Percentiles rank a stretch among this genome's conserved stretches.
Evolutionary conservation across 1,140 invertebrate genomes (phyloP).

Genomic region (Coelopa frigida): DNA sequence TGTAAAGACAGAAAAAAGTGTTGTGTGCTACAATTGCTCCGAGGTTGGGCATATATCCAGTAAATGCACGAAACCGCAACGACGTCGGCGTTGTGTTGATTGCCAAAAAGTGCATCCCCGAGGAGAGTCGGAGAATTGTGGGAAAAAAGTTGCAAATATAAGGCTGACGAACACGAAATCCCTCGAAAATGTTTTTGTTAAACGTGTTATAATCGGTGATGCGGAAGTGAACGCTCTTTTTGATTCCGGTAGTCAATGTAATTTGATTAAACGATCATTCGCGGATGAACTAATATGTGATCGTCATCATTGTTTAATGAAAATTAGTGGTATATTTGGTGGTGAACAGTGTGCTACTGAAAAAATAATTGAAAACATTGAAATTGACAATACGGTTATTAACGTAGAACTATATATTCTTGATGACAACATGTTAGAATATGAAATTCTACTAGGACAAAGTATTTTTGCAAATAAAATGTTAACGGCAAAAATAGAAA

Average conservation of each 20-base stretch:
- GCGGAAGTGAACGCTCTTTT: not conserved
- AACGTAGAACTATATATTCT: too few relatives aligned
- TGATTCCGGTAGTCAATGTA: slow-evolving; percentile 8
- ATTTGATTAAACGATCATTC: not conserved
- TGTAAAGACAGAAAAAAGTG: not conserved
- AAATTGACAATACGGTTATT: too few relatives aligned
- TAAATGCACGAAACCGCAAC: slow-evolving; percentile 7
- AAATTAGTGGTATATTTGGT: not conserved
- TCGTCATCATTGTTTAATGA: not conserved
- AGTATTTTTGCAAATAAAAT: not conserved
- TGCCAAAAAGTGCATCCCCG: slow-evolving; percentile 7
- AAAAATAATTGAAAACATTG: not conserved
- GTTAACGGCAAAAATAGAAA: not conserved
- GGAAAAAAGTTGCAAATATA: slow-evolving; percentile 1
- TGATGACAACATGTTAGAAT: not conserved
- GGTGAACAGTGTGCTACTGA: not conserved
- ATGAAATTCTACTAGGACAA: not conserved
- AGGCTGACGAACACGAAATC: not conserved
- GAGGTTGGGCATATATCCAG: slow-evolving; percentile 8
- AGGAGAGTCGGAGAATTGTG: slow-evolving; percentile 7
- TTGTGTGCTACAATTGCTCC: slow-evolving; percentile 8
- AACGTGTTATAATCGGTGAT: not conserved
- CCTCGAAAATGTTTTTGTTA: not conserved
- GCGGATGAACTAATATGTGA: not conserved
- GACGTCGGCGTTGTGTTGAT: slow-evolving; percentile 1